Base-by-base conservation (phyloP, 1,140 invertebrate species). In the Eubasilissa regina region DNA sequence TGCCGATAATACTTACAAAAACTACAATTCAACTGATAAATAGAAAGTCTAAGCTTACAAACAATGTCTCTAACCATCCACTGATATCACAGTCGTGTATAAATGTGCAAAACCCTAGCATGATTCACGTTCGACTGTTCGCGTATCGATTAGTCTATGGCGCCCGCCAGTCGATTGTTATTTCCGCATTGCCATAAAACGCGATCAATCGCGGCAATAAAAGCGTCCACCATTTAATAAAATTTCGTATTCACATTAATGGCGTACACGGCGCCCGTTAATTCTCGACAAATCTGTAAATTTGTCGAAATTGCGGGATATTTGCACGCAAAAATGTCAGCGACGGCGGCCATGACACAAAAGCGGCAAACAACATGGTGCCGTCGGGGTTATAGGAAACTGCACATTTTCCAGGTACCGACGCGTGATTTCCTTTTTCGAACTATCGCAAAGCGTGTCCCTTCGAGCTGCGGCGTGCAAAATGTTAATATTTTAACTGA, bases 321-420 rank as follows among this genome's bases (percentile, higher is more conserved):
- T 56, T 56, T 7, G 53, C 53, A 17, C 17, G 53, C 53, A n/a
- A 51, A 51, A 51, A 51, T 13, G 53, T n/a, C 17, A 15, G 17
- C 53, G n/a, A 17, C 53, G 17, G 53, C 17, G 7, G 53, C 53
- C 53, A 56, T 56, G n/a, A 56, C n/a, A 17, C 53, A n/a, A 17
- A 56, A 56, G 53, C 53, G 53, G 17, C 53, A 7, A 56, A 17
- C n/a, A 35, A 35, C 25, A 35, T 56, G n/a, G 11, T 9, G n/a
- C n/a, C 3, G 53, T 17, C 53, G n/a, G 25, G 25, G 6, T 15
- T 15, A 56, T n/a, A 56, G 62, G 62, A 47, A 45, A 44, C 62
- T 66, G 43, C 62, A 21, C n/a, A 55, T 62, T 62, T 62, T 35
- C 21, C 17, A 43, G 60, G 19, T 64, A 66, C 62, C 62, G 62